Conservation (phyloP, 1,140 invertebrate genomes). For the Temnothorax curvispinosus region DNA sequence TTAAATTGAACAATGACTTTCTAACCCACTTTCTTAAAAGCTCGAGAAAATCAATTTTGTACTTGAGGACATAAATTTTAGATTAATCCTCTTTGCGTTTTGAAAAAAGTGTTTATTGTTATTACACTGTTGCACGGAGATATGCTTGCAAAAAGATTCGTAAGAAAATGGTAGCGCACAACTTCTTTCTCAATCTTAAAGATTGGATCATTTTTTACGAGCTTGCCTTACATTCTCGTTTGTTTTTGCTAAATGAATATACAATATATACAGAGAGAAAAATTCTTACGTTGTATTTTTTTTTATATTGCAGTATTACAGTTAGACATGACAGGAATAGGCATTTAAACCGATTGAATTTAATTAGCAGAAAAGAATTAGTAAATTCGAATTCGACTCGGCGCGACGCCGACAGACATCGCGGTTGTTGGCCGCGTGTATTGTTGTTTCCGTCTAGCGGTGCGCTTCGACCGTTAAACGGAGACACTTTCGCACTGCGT, state of each 20-base stretch:
- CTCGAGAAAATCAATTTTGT: background rate
- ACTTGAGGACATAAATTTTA: background rate
- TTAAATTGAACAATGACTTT: background rate
- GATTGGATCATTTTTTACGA: slow-evolving; percentile 3
- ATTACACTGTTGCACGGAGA: background rate
- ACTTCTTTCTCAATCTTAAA: background rate
- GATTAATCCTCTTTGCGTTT: background rate
- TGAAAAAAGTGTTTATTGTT: background rate
- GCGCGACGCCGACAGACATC: background rate
- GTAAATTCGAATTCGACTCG: background rate
- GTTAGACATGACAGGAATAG: background rate
- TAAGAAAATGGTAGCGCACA: background rate
- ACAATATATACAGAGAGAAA: background rate
- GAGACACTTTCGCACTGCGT: slow-evolving; percentile 7
- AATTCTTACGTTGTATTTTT: background rate
- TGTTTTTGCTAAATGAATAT: background rate
- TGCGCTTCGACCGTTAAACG: slow-evolving; percentile 17
- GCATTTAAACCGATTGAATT: background rate
- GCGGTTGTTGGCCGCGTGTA: background rate
- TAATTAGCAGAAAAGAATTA: background rate
- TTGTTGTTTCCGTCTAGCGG: background rate
- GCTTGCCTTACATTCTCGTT: background rate
- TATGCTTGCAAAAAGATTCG: background rate
- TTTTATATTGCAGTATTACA: background rate
- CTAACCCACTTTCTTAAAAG: background rate